Evolutionary conservation across 1,140 invertebrate species (phyloP), one percentile per base, ranked within the genome.

Genomic region (Adoxophyes honmai): DNA sequence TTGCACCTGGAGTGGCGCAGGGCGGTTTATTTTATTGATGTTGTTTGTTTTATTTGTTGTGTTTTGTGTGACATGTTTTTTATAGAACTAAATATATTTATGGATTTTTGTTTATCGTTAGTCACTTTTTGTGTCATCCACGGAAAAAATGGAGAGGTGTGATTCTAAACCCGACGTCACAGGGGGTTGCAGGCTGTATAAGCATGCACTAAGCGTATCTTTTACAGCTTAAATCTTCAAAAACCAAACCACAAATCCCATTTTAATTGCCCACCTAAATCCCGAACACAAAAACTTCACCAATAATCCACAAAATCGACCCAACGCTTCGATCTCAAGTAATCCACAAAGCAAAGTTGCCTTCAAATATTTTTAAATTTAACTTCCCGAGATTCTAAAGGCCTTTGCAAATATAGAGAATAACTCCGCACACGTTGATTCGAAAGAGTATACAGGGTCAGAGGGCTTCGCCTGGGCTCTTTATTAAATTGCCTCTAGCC

Each of bases 321-420:
- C 21, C 16, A 16, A 48, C 16, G 28, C 18, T 18, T 48, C 18
- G 21, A 48, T 16, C 21, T 2, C 16, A 5, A n/a, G 16, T 48
- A 33, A 48, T 48, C 42, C 42, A 48, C 42, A 48, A 48, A 48
- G 42, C 42, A 18, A 33, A 18, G 11, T 11, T 18, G 42, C 42
- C 21, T 48, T 48, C 42, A 48, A 33, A 48, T 18, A 48, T 48
- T 48, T 33, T 48, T 14, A 48, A 48, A 48, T 48, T 48, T 33
- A 18, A 48, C 42, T 48, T 48, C 21, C 16, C 16, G n/a, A 21
- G 14, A 16, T 44, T 44, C 39, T 44, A 44, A 48, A 48, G 42
- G 42, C 42, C 42, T 48, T 48, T 48, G 10, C 42, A 48, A 48
- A 48, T 48, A 48, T 48, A 48, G 42, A 48, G 42, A 48, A 48